Evolutionary conservation across 2,888 invertebrate genomes (phyloP).

Genomic region (Diachrysia chrysitis): DNA sequence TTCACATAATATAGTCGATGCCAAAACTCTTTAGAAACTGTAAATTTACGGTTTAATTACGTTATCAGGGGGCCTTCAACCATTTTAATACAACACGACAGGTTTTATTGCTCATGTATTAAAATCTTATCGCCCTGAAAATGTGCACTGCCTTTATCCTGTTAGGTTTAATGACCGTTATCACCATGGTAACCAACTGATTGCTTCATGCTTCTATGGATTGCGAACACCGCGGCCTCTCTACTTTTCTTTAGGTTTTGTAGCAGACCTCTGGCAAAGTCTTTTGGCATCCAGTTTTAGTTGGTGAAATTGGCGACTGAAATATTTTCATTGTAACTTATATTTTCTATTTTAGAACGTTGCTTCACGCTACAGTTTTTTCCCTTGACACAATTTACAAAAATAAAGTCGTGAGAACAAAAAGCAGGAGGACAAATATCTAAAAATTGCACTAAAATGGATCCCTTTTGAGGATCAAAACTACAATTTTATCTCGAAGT

Average conservation of each 20-base stretch:
- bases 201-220: too few relatives aligned
- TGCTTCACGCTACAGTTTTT: too few relatives aligned
- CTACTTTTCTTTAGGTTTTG: neutral
- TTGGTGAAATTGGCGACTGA: neutral
- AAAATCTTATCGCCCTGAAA: neutral
- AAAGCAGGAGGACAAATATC: neutral
- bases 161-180: neutral
- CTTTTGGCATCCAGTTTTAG: too few relatives aligned
- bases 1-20: neutral
- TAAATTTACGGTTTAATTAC: too few relatives aligned
- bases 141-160: neutral
- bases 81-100: neutral
- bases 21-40: neutral
- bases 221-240: neutral
- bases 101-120: neutral
- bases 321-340: neutral
- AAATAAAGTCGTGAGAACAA: neutral
- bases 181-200: neutral
- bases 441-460: neutral
- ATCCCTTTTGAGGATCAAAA: neutral
- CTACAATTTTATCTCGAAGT: neutral
- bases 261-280: too few relatives aligned
- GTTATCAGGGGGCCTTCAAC: neutral
- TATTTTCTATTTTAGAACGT: neutral
- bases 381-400: conserved; percentile 1